phyloP scores from a whole-genome alignment of 1,140 invertebrate species.

The Apolygus lucorum region DNA sequence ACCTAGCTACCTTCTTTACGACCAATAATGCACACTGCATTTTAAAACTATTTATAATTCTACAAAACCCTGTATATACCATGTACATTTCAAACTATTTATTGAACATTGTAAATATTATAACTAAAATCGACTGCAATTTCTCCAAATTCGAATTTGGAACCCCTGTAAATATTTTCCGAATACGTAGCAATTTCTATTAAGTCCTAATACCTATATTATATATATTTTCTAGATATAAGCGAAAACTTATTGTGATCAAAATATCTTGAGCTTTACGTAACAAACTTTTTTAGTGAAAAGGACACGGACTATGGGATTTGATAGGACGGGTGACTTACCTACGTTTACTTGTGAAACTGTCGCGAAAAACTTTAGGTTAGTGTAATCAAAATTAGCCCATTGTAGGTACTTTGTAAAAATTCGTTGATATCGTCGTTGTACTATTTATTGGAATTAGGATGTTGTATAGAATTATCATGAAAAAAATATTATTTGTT shows the following conservation, averaged over 20 bases:
- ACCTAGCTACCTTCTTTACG: neutral
- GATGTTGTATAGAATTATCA: neutral
- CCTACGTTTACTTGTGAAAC: neutral
- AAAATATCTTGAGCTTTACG: conserved; percentile 13
- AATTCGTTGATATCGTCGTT: neutral
- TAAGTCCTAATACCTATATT: too few relatives aligned
- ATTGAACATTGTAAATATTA: conserved; percentile 6
- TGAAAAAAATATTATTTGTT: neutral
- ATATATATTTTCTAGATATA: neutral
- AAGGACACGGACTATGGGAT: neutral
- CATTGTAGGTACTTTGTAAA: neutral
- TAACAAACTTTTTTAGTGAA: neutral
- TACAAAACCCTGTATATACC: neutral
- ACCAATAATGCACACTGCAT: neutral
- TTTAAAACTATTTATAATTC: neutral
- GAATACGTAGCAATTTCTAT: neutral
- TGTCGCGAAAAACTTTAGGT: neutral
- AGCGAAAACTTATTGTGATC: conserved; percentile 4
- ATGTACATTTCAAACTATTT: neutral
- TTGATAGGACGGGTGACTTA: neutral
- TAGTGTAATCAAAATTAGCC: conserved; percentile 7
- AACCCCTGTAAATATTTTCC: neutral
- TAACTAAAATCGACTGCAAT: neutral
- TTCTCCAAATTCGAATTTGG: conserved; percentile 5
- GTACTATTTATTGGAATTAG: neutral